phyloP scores from a whole-genome alignment of 2,113 vertebrate species.

The Antigone vipio region DNA sequence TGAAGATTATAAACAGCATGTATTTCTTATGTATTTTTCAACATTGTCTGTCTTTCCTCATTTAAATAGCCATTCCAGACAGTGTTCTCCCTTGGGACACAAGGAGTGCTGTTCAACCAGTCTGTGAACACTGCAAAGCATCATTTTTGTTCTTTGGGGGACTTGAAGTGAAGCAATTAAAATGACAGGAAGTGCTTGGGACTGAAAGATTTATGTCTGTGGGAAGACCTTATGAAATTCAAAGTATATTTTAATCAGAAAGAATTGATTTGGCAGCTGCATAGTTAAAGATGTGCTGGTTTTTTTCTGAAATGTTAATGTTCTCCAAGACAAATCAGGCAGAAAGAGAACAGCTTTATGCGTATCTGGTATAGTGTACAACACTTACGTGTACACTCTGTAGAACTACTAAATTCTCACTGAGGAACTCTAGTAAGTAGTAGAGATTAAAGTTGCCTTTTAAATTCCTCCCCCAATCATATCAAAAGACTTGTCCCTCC shows the following conservation, averaged over 20 bases:
- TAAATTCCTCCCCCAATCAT: background rate
- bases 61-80: background rate
- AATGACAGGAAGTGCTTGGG: constrained; percentile 19
- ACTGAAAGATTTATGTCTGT: constrained; percentile 4
- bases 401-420: background rate
- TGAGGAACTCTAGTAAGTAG: background rate
- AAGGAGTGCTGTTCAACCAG: background rate
- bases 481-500: background rate
- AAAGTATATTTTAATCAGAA: background rate
- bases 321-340: background rate
- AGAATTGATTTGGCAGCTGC: background rate
- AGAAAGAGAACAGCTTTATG: background rate
- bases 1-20: background rate
- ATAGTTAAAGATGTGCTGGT: background rate
- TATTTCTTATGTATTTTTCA: background rate
- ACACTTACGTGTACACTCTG: background rate
- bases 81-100: background rate
- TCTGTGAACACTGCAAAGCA: background rate
- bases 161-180: constrained; percentile 27
- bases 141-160: background rate
- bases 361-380: background rate
- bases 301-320: background rate
- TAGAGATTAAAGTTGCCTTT: background rate
- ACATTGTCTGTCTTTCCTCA: background rate
- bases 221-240: constrained; percentile 1